phyloP scores from a whole-genome alignment of 2,113 vertebrate species.

The Catharus bicknelli region DNA sequence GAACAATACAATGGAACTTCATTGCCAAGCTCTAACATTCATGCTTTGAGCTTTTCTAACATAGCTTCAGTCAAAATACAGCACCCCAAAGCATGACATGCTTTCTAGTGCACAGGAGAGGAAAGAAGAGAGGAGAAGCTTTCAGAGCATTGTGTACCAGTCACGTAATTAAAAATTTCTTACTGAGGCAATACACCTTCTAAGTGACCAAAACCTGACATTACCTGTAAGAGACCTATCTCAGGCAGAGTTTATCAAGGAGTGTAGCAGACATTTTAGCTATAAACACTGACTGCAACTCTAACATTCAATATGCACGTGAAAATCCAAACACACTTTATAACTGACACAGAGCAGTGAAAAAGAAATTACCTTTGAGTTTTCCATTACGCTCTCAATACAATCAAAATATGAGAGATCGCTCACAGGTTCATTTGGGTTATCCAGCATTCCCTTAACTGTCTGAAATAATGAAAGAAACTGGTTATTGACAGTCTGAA shows the following conservation, averaged over 20 bases:
- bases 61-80: neutral
- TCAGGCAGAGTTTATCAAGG: neutral
- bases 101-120: neutral
- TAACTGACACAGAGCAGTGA: neutral
- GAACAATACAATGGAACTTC: neutral
- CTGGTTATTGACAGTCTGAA: neutral
- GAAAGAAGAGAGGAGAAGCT: neutral
- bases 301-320: neutral
- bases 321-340: neutral
- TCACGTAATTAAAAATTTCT: neutral
- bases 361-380: constrained; percentile 88
- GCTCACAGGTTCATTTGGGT: constrained; percentile 93
- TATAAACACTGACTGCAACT: neutral
- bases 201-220: neutral
- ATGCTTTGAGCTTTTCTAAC: neutral
- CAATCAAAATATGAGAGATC: constrained; percentile 99
- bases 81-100: neutral
- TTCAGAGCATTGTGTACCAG: neutral
- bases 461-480: constrained; percentile 76
- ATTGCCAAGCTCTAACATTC: neutral
- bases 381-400: constrained; percentile 98
- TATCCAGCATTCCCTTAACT: constrained; percentile 93
- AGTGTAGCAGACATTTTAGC: neutral
- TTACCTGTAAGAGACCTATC: neutral
- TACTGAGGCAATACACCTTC: neutral